A percentile compares a stretch with the other conserved stretches of the same genome.
Conservation (phyloP, 1,140 invertebrate species). For the Oreohelix idahoensis region DNA sequence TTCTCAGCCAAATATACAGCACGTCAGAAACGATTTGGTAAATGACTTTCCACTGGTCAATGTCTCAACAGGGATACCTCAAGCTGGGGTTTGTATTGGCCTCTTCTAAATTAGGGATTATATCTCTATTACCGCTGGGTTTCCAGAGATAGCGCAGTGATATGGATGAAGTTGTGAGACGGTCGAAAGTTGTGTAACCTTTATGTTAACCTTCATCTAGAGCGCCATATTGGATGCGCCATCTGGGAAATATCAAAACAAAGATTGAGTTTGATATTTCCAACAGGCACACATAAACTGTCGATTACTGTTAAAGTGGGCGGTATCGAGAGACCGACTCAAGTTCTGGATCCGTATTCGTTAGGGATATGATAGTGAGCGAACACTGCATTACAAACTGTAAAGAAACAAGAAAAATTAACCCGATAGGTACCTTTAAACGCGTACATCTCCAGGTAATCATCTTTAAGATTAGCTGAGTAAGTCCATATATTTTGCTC, state of each 20-base stretch:
- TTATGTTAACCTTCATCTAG: background rate
- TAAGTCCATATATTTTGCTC: no score
- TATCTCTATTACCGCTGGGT: background rate
- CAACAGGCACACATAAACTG: background rate
- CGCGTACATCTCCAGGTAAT: no score
- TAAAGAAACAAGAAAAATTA: no score
- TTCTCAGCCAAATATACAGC: no score
- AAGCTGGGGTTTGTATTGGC: background rate
- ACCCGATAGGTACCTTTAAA: no score
- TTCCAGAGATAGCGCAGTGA: background rate
- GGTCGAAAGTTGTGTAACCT: background rate
- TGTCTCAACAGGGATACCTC: background rate
- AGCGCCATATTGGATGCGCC: background rate
- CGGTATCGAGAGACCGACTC: background rate
- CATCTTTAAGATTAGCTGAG: no score
- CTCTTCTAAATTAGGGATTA: background rate
- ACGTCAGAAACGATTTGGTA: background rate
- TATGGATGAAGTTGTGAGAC: conserved; percentile 5
- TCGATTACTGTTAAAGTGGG: background rate
- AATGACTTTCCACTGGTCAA: background rate
- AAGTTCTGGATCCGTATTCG: no score
- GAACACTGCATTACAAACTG: no score
- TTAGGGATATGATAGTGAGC: no score
- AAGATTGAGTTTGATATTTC: background rate
- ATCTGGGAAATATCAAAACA: background rate